Base-by-base conservation (phyloP, 2,888 invertebrate genomes). In the Caenorhabditis becei region DNA sequence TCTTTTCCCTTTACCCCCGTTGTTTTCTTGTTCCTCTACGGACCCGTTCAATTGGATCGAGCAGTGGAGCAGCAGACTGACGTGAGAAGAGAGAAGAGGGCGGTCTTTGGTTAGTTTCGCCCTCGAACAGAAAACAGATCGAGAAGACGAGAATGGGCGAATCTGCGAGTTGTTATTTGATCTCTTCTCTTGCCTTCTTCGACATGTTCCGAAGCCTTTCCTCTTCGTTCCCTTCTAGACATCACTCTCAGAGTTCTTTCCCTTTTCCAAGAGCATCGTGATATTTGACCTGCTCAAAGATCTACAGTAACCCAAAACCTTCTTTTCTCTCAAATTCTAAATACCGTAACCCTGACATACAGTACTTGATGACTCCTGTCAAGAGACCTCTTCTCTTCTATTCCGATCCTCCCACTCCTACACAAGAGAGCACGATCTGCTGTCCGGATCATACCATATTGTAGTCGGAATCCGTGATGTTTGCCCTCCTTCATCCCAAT, bases 21-120 rank as follows among this genome's bases (percentile, higher is more conserved):
- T 23, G 54, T 59, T 59, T 70, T 53, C 16, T 56, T 71, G 71
- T 62, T 70, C 61, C 32, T 70, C 67, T 41, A 41, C 41, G 41
- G 41, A 41, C 41, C 41, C 41, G 62, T 72, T 72, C 71, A 72
- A 63, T 63, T 72, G 71, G 71, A 71, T 71, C 54, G 62, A 37
- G 70, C 51, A 47, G 58, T 51, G 51, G 8, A 35, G 56, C 35
- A 47, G 47, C n/a, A 67, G 53, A 54, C 37, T 54, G 66, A 66
- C 41, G 56, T 41, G 18, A n/a, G 37, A 49, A 51, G 56, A 28
- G 41, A 62, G 20, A 14, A 24, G n/a, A 37, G 56, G 54, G 37
- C 58, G 49, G 58, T 70, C 61, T 61, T 70, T 61, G 69, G 69
- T 69, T 58, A 58, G 58, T 69, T 58, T 49, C 58, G n/a, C 18